Evolutionary conservation across 2,888 invertebrate species (phyloP).

Genomic region (Oscheius myriophilus): DNA sequence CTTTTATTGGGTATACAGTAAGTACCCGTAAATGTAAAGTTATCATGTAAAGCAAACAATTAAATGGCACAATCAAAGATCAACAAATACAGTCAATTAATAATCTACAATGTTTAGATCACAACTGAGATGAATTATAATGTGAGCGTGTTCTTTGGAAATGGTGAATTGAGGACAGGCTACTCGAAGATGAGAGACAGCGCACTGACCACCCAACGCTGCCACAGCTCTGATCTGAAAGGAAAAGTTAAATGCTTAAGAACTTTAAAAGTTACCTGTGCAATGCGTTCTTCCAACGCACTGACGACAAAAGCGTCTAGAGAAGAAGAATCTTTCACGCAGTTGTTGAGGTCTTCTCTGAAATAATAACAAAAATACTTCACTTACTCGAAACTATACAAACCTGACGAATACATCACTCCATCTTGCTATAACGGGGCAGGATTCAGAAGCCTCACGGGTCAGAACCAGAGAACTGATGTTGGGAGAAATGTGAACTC

Average conservation of each 20-base stretch:
- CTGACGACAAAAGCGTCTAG: slow-evolving; percentile 46
- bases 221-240: slow-evolving; percentile 15
- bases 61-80: background rate
- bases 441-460: slow-evolving; percentile 34
- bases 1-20: too few relatives aligned
- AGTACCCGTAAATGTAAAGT: too few relatives aligned
- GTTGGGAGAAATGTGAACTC: slow-evolving; percentile 40
- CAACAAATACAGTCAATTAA: background rate
- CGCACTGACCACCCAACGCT: slow-evolving; percentile 14
- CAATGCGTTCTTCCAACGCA: slow-evolving; percentile 42
- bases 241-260: background rate
- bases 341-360: slow-evolving; percentile 45
- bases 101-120: slow-evolving; percentile 32
- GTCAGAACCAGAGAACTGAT: slow-evolving; percentile 41
- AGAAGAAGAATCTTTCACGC: slow-evolving; percentile 46
- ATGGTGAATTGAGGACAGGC: slow-evolving; percentile 50
- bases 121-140: slow-evolving; percentile 41
- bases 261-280: slow-evolving; percentile 30
- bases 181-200: slow-evolving; percentile 37
- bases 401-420: slow-evolving; percentile 51
- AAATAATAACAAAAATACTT: slow-evolving; percentile 1
- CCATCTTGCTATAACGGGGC: slow-evolving; percentile 37
- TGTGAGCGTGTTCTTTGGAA: slow-evolving; percentile 51
- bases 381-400: background rate
- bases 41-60: too few relatives aligned